Conservation (phyloP, 2,888 invertebrate genomes). For the Microdon myrmicae region DNA sequence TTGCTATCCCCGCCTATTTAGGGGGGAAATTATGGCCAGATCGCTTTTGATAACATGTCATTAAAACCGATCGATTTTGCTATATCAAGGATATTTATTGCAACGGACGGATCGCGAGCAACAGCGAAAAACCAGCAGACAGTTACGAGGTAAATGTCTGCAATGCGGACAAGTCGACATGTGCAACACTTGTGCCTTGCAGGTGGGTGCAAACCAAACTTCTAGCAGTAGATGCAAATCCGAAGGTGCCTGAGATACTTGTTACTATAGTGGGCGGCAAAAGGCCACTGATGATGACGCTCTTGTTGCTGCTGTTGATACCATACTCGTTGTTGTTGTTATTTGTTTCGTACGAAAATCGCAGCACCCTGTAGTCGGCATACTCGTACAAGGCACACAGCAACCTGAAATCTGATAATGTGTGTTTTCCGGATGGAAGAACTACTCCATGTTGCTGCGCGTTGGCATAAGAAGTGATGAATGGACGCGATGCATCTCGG, state of each 20-base stretch:
- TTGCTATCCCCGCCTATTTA: constrained; percentile 43
- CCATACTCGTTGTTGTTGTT: constrained; percentile 2
- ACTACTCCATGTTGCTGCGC: constrained; percentile 5
- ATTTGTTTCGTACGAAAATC: no score
- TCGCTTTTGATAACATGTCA: constrained; percentile 59
- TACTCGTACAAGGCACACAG: constrained; percentile 35
- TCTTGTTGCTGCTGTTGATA: constrained; percentile 13
- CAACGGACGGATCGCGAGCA: constrained; percentile 15
- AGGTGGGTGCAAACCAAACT: constrained; percentile 38
- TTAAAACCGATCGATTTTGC: constrained; percentile 59
- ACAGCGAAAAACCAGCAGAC: neutral
- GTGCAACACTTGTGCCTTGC: constrained; percentile 8
- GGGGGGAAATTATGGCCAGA: constrained; percentile 58
- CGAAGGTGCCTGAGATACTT: constrained; percentile 36
- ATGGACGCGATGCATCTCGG: constrained; percentile 30
- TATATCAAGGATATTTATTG: constrained; percentile 43
- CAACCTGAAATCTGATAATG: constrained; percentile 33
- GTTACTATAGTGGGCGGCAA: constrained; percentile 43
- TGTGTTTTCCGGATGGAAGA: constrained; percentile 17
- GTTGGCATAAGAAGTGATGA: constrained; percentile 22
- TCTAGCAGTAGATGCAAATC: constrained; percentile 39
- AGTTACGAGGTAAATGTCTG: constrained; percentile 11
- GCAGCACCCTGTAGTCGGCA: constrained; percentile 18
- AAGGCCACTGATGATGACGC: constrained; percentile 25
- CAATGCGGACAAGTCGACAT: neutral